Conservation (phyloP, 2,797 vertebrate species). For the Lepilemur septentrionalis region DNA sequence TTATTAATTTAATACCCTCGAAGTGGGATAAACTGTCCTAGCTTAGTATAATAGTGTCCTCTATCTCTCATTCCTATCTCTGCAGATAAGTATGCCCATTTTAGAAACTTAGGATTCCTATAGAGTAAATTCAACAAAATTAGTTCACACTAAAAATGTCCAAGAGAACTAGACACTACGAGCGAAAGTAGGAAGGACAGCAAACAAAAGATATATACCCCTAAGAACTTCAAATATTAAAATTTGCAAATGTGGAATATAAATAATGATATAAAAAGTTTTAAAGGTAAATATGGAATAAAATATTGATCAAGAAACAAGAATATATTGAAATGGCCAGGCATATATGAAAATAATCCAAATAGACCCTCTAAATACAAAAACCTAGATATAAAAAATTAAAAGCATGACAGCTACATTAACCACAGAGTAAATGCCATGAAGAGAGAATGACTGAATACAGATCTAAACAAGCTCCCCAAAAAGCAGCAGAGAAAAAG, state of each 20-base stretch:
- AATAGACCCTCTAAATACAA: neutral
- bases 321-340: neutral
- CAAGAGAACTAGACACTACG: neutral
- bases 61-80: neutral
- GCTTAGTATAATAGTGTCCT: neutral
- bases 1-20: neutral
- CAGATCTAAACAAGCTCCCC: neutral
- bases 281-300: neutral
- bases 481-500: neutral
- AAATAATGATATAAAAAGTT: neutral
- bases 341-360: slow-evolving; percentile 1
- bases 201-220: neutral
- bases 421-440: neutral
- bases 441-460: neutral
- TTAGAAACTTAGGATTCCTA: neutral
- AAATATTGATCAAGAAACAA: neutral
- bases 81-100: neutral
- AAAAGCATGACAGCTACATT: neutral
- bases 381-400: neutral
- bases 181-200: neutral
- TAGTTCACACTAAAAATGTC: neutral
- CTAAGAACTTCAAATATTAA: neutral
- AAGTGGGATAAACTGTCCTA: neutral
- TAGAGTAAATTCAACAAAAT: neutral
- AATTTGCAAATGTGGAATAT: neutral